phyloP scores from a whole-genome alignment of 2,113 vertebrate genomes.

The Asarcornis scutulata region DNA sequence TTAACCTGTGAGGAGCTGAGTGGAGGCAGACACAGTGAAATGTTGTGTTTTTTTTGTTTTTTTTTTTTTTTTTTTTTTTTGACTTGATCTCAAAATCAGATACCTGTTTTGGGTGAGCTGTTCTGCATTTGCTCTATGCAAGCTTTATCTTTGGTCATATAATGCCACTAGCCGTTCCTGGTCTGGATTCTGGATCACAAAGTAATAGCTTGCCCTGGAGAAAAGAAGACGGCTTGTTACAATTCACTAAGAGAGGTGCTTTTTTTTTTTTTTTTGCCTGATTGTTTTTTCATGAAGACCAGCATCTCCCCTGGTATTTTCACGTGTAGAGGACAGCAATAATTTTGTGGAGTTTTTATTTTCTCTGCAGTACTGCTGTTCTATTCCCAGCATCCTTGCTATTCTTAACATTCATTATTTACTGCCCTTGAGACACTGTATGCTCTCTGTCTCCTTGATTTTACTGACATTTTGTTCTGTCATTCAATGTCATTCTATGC shows the following conservation, averaged over 20 bases:
- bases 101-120: neutral
- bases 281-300: conserved; percentile 14
- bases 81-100: rapidly evolving
- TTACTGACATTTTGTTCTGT: conserved; percentile 57
- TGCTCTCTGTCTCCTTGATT: conserved; percentile 61
- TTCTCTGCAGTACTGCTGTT: conserved; percentile 40
- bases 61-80: neutral
- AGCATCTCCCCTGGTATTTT: neutral
- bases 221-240: neutral
- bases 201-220: neutral
- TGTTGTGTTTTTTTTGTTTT: no score
- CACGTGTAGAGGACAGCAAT: neutral
- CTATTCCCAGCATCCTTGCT: conserved; percentile 26
- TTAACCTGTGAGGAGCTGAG: neutral
- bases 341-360: conserved; percentile 16
- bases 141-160: neutral
- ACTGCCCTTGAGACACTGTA: conserved; percentile 32
- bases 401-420: conserved; percentile 60
- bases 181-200: neutral
- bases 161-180: neutral
- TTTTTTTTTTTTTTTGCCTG: neutral
- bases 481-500: conserved; percentile 43
- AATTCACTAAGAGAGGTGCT: neutral
- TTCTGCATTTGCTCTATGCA: neutral
- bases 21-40: neutral